Evolutionary conservation across 2,113 vertebrate species (phyloP), one percentile per base, ranked within the genome.

Genomic region (Mesitornis unicolor): DNA sequence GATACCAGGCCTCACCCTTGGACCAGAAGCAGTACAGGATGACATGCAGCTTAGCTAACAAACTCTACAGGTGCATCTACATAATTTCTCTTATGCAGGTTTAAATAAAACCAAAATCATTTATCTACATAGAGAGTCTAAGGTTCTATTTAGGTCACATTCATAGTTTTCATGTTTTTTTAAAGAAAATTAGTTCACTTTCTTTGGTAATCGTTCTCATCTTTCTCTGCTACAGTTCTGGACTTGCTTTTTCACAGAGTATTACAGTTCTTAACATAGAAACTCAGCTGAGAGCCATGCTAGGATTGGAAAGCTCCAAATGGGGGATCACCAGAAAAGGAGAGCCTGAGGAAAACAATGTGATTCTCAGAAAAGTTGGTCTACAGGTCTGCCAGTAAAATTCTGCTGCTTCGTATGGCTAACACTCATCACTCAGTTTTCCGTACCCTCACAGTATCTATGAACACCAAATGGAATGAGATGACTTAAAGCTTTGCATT

Each of bases 401-500:
- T 47, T n/a, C 13, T 80, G 9, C 21, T 74, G 20, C 15, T 84
- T 50, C 3, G 3, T 22, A 21, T 3, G 7, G 19, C 25, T 48
- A 33, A 31, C 28, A 9, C 67, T 84, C 9, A 1, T 10, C 54
- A 9, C 67, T 84, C 9, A 1, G 9, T 50, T 14, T 79, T 69
- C 61, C 4, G 2, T 9, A 5, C 10, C 13, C 40, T 16, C 40
- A 2, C 0, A 0, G 10, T 16, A 13, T 11, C 48, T 35, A 40
- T 0, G 1, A 90, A 47, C 35, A 35, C 7, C 40, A 80, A 64
- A 61, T 1, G 9, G n/a, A 35, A 83, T 57, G 51, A 54, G 36
- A 35, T 14, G 6, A 33, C 28, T 45, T 63, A 16, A 65, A 60
- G 64, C 19, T 15, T 50, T 43, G 12, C 2, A 9, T 0, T 33